Evolutionary conservation across 2,113 vertebrate species (phyloP), one percentile per base, ranked within the genome.

Genomic region (Grantiella picta): DNA sequence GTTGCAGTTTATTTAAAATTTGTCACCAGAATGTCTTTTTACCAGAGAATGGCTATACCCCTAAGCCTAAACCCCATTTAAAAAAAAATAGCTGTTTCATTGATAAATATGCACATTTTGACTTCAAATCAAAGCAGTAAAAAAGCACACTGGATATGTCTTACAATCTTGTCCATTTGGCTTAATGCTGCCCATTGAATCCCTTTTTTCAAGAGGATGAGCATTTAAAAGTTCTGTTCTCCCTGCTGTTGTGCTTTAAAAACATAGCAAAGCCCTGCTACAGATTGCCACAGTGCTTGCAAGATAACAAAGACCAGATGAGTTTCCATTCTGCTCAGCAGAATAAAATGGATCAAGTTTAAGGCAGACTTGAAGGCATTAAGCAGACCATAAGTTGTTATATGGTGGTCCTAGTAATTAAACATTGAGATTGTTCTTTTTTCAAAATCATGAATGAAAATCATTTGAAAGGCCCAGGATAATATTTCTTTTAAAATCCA

Each of bases 291-390:
- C 33, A 85, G 33, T 65, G 73, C 66, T 73, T 85, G 61, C 40
- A 88, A 82, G 36, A 63, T 95, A 91, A 94, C 45, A 89, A 76
- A 63, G 72, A 70, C 70, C 54, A 77, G 83, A 57, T 82, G 81
- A 85, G 24, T 89, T 95, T 95, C 75, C 54, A 82, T 94, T 82
- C 59, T 95, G 29, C 45, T 85, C 33, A 69, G 40, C 53, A 79
- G 54, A 91, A 69, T 76, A 54, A 95, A 91, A 73, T 44, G 19
- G 15, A 53, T 85, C 12, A 21, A 76, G n/a, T 66, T 91, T 80
- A 86, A 87, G 61, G 44, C 23, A 87, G 29, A 71, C 50, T 89
- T 86, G 44, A 89, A 71, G 54, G 25, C 40, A 88, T 29, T 33
- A 80, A 82, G 11, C 59, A 73, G 50, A 77, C n/a, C 4, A 20